Percentiles rank a stretch among this genome's conserved stretches.
Evolutionary conservation across 2,888 invertebrate genomes (phyloP).

Genomic region (Zaprionus bogoriensis): DNA sequence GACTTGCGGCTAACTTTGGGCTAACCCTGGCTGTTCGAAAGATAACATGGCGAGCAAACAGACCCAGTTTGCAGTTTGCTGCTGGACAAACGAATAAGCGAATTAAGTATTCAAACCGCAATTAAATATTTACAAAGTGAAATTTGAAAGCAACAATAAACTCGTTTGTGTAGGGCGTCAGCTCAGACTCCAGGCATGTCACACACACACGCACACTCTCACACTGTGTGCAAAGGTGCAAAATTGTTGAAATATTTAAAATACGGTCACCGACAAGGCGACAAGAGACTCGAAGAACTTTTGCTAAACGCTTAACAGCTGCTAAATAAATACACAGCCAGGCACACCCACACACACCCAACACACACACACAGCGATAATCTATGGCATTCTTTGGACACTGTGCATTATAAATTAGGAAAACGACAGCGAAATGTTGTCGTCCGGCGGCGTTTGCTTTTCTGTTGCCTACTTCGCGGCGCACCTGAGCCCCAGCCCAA

Average conservation of each 20-base stretch:
- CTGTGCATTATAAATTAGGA: constrained; percentile 55
- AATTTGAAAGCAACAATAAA: constrained; percentile 38
- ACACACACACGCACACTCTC: constrained; percentile 1
- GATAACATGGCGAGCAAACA: constrained; percentile 13
- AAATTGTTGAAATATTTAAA: constrained; percentile 69
- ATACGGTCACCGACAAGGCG: constrained; percentile 17
- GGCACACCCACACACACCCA: constrained; percentile 9
- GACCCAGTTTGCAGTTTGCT: constrained; percentile 1
- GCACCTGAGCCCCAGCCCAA: constrained; percentile 18
- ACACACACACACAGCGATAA: constrained; percentile 9
- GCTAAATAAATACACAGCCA: constrained; percentile 44
- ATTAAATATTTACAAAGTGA: constrained; percentile 67
- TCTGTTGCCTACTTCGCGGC: constrained; percentile 42
- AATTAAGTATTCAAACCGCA: constrained; percentile 43
- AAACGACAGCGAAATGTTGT: constrained; percentile 32
- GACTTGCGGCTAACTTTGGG: too few species aligned
- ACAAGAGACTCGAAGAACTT: constrained; percentile 1
- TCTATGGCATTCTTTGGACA: constrained; percentile 35
- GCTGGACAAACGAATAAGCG: constrained; percentile 21
- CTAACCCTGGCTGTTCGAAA: constrained; percentile 8
- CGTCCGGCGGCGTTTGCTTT: constrained; percentile 40
- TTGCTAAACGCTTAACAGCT: constrained; percentile 47
- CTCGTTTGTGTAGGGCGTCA: constrained; percentile 34
- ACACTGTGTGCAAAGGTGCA: constrained; percentile 48
- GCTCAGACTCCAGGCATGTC: not conserved